These are phyloP conservation scores for Nansenia antarctica DNA, from an alignment of 2,113 vertebrate species.

Conservation along the genomic window DNA sequence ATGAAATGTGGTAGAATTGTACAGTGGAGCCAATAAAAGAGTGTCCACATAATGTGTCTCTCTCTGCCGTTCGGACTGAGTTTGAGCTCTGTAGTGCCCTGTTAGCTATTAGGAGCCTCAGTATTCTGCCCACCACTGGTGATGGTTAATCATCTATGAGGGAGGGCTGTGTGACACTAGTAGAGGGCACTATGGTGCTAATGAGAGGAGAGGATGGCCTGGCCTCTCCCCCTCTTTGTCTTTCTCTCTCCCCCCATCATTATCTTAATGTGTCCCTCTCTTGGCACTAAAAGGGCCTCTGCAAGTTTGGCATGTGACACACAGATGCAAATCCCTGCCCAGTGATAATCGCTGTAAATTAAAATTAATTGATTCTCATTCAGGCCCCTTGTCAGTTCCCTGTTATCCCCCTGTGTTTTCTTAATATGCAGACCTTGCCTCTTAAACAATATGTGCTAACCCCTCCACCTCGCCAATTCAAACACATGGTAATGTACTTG, in stretches of 20 bases:
- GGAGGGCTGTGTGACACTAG: constrained; percentile 62
- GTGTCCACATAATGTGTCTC: no score
- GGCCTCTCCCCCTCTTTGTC: constrained; percentile 60
- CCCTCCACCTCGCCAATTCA: constrained; percentile 56
- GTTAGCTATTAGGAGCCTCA: background rate
- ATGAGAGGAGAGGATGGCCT: constrained; percentile 65
- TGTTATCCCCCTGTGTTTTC: constrained; percentile 67
- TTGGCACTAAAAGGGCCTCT: constrained; percentile 64
- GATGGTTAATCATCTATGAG: constrained; percentile 69
- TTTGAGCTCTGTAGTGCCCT: background rate
- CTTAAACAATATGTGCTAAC: constrained; percentile 60
- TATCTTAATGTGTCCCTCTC: constrained; percentile 64
- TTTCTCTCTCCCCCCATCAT: constrained; percentile 53
- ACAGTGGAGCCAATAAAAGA: no score
- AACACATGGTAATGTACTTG: constrained; percentile 67
- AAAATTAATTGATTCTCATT: constrained; percentile 81
- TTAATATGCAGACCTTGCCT: constrained; percentile 68
- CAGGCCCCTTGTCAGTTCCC: constrained; percentile 66
- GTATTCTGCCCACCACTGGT: constrained; percentile 46
- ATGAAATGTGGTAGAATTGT: no score
- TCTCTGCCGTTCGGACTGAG: background rate
- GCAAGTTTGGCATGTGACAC: constrained; percentile 74
- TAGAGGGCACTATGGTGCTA: constrained; percentile 68
- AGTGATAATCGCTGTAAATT: constrained; percentile 76
- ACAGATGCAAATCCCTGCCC: constrained; percentile 77